Percentiles rank a stretch among this genome's conserved stretches.
Evolutionary conservation across 2,888 invertebrate species (phyloP).

Genomic region (Sicus ferrugineus): DNA sequence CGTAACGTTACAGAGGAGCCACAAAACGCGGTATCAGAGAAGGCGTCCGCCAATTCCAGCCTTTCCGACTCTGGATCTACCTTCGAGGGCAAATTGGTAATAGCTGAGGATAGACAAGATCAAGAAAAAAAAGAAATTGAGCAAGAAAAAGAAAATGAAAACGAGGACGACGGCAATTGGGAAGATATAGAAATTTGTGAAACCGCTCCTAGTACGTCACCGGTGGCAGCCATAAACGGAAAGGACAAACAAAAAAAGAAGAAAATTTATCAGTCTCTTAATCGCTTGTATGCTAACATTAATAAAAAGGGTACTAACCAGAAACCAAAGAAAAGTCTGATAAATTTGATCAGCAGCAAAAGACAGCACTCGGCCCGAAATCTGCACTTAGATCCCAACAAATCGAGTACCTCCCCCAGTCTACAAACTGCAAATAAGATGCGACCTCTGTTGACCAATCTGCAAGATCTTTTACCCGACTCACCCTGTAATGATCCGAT

Average conservation of each 20-base stretch:
- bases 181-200: conserved; percentile 55
- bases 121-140: background rate
- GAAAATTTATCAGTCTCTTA: conserved; percentile 46
- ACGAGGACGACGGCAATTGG: conserved; percentile 54
- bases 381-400: background rate
- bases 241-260: conserved; percentile 43
- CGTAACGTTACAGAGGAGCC: background rate
- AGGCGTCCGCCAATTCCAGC: background rate
- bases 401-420: background rate
- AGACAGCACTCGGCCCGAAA: background rate
- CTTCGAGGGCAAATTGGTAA: conserved; percentile 3
- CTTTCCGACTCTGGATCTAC: background rate
- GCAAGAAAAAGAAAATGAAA: conserved; percentile 19
- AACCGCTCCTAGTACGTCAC: conserved; percentile 30
- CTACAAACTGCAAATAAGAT: background rate
- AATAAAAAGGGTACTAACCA: conserved; percentile 22
- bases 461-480: conserved; percentile 46
- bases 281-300: conserved; percentile 38
- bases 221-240: conserved; percentile 25
- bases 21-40: background rate
- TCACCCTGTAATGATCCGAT: conserved; percentile 45
- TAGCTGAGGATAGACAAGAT: conserved; percentile 7
- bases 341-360: background rate
- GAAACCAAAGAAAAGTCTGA: background rate
- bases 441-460: conserved; percentile 35